Percentiles rank a stretch among this genome's conserved stretches.
Evolutionary conservation across 1,140 invertebrate species (phyloP).

Genomic region (Brachionus manjavacas): DNA sequence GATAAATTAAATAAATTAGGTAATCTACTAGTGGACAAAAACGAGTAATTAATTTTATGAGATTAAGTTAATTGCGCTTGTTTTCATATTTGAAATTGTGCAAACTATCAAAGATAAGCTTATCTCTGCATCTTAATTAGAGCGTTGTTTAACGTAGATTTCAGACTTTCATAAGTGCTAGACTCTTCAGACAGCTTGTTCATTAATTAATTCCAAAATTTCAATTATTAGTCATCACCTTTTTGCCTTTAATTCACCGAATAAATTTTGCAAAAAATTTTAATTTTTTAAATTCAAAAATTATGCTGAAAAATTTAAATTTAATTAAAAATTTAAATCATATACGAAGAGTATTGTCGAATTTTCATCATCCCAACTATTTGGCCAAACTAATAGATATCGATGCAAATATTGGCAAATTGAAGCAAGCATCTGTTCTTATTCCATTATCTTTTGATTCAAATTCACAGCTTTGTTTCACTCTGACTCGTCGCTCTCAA

Average conservation of each 20-base stretch:
- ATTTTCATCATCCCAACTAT: background rate
- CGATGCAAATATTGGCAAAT: background rate
- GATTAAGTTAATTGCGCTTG: background rate
- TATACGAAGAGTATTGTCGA: background rate
- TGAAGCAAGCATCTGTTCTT: conserved; percentile 17
- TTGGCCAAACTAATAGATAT: background rate
- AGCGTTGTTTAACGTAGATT: background rate
- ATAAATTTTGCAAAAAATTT: background rate
- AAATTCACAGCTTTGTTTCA: background rate
- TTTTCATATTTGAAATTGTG: background rate
- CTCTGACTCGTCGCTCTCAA: conserved; percentile 43
- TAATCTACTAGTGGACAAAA: background rate
- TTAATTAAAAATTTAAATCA: background rate
- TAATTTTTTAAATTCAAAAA: background rate
- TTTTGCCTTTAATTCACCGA: background rate
- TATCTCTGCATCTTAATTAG: background rate
- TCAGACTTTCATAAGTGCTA: background rate
- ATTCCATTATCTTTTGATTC: conserved; percentile 2
- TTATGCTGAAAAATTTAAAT: background rate
- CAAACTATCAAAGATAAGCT: background rate
- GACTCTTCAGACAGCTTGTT: background rate
- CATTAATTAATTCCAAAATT: background rate
- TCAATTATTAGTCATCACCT: background rate
- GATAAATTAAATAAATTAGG: conserved; percentile 1
- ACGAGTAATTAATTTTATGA: background rate